A percentile compares a stretch with the other conserved stretches of the same genome.
Conservation (phyloP, 2,113 vertebrate genomes). For the Barnardius zonarius region DNA sequence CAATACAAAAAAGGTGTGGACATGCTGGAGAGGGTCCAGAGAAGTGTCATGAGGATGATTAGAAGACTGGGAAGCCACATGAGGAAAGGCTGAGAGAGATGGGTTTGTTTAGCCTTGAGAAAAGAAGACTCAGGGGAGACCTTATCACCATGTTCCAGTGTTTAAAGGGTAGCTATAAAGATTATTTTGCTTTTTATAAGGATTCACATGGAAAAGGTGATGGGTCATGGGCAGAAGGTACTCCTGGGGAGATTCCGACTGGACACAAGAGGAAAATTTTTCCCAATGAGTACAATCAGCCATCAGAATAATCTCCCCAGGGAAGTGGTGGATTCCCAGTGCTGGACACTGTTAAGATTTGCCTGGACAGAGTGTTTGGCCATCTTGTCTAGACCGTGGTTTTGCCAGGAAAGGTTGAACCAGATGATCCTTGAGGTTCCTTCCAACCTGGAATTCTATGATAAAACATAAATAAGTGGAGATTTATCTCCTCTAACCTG, state of each 20-base stretch:
- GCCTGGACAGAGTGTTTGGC: not conserved
- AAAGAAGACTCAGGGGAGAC: not conserved
- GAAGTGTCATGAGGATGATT: not conserved
- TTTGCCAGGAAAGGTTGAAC: not conserved
- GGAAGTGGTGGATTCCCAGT: not conserved
- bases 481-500: not conserved
- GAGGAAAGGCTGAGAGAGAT: not conserved
- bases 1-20: not conserved
- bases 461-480: not conserved
- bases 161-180: not conserved
- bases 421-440: not conserved
- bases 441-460: not conserved
- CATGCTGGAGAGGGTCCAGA: not conserved
- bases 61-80: not conserved
- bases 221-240: not conserved
- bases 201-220: not conserved
- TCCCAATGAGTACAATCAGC: not conserved
- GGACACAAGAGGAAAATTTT: not conserved
- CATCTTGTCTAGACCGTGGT: not conserved
- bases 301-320: not conserved
- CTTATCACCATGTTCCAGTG: not conserved
- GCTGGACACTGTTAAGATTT: not conserved
- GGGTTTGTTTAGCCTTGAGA: not conserved
- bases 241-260: not conserved
- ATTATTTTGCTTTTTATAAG: not conserved